Evolutionary conservation across 2,888 invertebrate genomes (phyloP).

Genomic region (Tachina fera): DNA sequence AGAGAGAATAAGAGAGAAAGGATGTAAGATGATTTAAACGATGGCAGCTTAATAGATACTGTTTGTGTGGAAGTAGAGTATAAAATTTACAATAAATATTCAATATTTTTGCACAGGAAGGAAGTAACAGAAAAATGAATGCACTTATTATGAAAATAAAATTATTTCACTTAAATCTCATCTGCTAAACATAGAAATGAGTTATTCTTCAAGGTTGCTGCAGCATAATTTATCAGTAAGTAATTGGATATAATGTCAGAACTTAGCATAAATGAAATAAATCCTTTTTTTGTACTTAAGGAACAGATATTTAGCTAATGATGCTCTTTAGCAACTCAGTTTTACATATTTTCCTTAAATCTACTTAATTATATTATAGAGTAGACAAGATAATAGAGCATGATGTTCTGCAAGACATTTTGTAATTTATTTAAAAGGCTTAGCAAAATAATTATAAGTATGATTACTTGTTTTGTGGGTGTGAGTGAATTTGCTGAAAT

Average conservation of each 20-base stretch:
- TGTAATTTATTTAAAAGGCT: no score
- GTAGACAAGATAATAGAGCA: no score
- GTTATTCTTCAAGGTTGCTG: background rate
- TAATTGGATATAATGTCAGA: background rate
- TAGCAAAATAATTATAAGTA: no score
- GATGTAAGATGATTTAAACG: conserved; percentile 26
- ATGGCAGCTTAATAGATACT: conserved; percentile 26
- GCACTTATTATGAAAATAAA: conserved; percentile 20
- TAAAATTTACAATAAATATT: conserved; percentile 61
- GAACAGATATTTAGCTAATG: no score
- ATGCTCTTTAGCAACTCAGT: no score
- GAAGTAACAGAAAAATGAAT: conserved; percentile 6
- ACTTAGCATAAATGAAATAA: background rate
- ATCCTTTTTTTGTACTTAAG: background rate
- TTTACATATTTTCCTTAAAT: no score
- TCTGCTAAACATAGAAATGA: background rate
- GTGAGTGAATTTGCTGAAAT: no score
- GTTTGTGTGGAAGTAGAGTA: conserved; percentile 53
- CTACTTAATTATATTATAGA: no score
- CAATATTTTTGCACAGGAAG: conserved; percentile 17
- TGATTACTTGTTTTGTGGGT: no score
- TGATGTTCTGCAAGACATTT: no score
- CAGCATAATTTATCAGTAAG: background rate
- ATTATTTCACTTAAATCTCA: background rate
- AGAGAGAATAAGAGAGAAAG: conserved; percentile 14